Conservation (phyloP, 2,113 vertebrate species). For the Galbula dea region DNA sequence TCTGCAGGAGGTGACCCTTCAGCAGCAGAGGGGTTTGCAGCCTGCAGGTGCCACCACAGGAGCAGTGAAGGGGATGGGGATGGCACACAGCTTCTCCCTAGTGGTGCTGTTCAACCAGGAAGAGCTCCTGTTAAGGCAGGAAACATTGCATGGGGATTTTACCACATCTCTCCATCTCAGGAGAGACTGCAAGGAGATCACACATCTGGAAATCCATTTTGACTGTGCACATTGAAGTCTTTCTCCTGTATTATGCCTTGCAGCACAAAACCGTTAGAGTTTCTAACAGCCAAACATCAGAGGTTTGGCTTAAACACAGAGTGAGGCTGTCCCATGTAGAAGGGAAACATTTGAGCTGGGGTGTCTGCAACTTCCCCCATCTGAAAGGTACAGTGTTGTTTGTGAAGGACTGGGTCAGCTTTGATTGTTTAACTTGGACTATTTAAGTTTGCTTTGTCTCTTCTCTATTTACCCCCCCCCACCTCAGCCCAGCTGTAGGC, state of each 20-base stretch:
- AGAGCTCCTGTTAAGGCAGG: not conserved
- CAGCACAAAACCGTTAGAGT: not conserved
- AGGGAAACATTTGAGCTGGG: not conserved
- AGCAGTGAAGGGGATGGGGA: not conserved
- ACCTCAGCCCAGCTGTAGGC: not conserved
- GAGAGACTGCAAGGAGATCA: not conserved
- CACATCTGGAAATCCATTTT: slow-evolving; percentile 26
- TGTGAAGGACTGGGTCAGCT: not conserved
- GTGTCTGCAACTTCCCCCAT: not conserved
- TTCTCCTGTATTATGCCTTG: slow-evolving; percentile 2
- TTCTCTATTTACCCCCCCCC: not conserved
- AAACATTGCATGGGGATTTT: not conserved
- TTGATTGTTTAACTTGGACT: not conserved
- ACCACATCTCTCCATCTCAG: not conserved
- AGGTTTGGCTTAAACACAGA: not conserved
- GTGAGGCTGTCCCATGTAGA: not conserved
- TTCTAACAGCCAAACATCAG: not conserved
- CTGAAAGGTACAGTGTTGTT: not conserved
- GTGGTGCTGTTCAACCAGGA: not conserved
- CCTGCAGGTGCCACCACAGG: not conserved
- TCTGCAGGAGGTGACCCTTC: not conserved
- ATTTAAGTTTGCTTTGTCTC: not conserved
- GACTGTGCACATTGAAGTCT: slow-evolving; percentile 4
- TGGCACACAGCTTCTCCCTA: not conserved
- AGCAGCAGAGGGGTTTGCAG: not conserved